Base-by-base conservation (phyloP, 2,113 vertebrate genomes). In the Psophia crepitans region DNA sequence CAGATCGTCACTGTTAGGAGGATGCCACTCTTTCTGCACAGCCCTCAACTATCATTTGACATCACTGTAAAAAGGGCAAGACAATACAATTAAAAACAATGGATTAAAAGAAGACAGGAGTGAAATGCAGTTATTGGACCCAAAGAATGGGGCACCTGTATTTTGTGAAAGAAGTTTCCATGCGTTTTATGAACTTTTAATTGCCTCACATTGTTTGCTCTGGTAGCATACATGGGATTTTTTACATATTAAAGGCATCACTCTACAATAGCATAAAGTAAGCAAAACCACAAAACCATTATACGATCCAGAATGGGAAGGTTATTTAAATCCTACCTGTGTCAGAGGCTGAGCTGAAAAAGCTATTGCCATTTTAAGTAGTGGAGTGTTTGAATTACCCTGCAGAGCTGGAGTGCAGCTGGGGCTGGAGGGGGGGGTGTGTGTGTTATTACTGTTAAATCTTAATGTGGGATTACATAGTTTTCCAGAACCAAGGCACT, bases 11-110 rank as follows among this genome's bases (percentile, higher is more conserved):
- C 92, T 95, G 90, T 94, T 84, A 96, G 94, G 84, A 91, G 56
- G 95, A 96, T 93, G 91, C 53, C 90, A 97, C 75, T 93, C 82
- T 93, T 96, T 97, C 94, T 96, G 87, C 91, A 97, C 92, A 98
- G 95, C 96, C 89, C 91, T 96, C 89, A 94, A 93, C 94, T 96
- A 97, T 65, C 96, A 97, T 96, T 79, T 97, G 94, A 96, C 89
- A 97, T 89, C 96, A 95, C 75, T 77, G 92, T 70, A 96, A 97
- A 92, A 96, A 96, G 84, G 89, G 93, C 74, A 97, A 86, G 94
- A 44, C 77, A 71, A 74, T 28, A 86, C 24, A 89, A 81, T 96
- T 98, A 97, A 98, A 98, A 98, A 88, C 91, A 97, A 91, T 63
- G 84, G 66, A 91, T 95, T 69, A 87, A 94, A 77, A 89, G 26